Conservation (phyloP, 1,140 invertebrate species). For the Drosophila fuyamai region DNA sequence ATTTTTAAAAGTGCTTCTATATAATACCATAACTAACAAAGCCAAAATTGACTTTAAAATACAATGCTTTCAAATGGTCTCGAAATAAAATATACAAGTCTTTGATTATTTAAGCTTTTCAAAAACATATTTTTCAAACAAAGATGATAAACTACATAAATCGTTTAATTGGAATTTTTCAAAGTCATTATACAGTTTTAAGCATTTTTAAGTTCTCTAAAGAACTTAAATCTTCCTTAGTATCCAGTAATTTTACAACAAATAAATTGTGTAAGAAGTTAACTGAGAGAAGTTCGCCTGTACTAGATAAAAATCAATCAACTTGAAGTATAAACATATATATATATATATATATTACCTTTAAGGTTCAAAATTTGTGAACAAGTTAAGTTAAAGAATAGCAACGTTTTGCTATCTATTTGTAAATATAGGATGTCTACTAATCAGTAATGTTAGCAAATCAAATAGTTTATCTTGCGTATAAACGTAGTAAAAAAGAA, state of each 20-base stretch:
- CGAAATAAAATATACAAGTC: too few relatives aligned
- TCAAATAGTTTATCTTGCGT: background rate
- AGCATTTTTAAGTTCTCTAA: too few relatives aligned
- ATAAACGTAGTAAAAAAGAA: background rate
- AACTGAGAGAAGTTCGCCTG: background rate
- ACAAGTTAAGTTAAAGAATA: background rate
- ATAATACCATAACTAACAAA: background rate
- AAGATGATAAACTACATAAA: too few relatives aligned
- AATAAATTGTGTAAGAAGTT: background rate
- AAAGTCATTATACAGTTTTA: too few relatives aligned
- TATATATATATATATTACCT: background rate
- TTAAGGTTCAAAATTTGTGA: background rate
- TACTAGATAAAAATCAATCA: background rate
- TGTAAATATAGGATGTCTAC: conserved; percentile 4
- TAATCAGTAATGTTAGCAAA: background rate
- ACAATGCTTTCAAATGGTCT: too few relatives aligned
- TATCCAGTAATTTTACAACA: background rate
- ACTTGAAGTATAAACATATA: background rate
- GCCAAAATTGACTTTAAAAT: too few relatives aligned
- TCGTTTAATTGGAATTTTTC: too few relatives aligned
- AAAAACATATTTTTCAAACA: too few relatives aligned
- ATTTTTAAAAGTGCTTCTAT: background rate
- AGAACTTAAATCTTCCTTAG: background rate
- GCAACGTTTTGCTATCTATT: background rate
- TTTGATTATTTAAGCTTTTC: too few relatives aligned